A percentile compares a stretch with the other conserved stretches of the same genome.
Evolutionary conservation across 1,140 invertebrate genomes (phyloP).

Genomic region (Philopotamus ludificatus): DNA sequence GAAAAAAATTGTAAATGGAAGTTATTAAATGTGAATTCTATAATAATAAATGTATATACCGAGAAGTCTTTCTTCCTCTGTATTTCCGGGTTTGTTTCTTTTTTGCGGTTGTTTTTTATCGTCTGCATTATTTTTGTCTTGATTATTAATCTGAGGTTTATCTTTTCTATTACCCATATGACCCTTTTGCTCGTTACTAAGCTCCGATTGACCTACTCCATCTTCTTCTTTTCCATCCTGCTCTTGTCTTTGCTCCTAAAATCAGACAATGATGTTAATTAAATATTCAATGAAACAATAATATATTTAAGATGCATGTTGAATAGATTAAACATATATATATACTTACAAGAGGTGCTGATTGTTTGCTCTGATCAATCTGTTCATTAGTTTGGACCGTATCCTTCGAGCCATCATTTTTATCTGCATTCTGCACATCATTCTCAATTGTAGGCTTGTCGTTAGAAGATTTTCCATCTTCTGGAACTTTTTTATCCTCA

Average conservation of each 20-base stretch:
- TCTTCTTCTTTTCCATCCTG: constrained; percentile 61
- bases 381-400: constrained; percentile 59
- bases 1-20: constrained; percentile 3
- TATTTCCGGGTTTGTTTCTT: constrained; percentile 58
- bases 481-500: constrained; percentile 49
- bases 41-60: constrained; percentile 48
- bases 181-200: constrained; percentile 60
- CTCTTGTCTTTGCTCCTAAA: constrained; percentile 54
- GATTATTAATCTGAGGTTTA: constrained; percentile 43
- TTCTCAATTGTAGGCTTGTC: constrained; percentile 58
- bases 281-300: background rate
- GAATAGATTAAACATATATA: constrained; percentile 2
- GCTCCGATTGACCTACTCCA: constrained; percentile 61
- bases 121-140: constrained; percentile 43
- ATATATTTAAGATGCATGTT: no score
- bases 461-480: constrained; percentile 58
- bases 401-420: constrained; percentile 51
- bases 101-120: constrained; percentile 46
- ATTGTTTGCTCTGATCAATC: constrained; percentile 60
- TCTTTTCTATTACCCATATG: constrained; percentile 60
- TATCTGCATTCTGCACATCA: constrained; percentile 50
- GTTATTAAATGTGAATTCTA: constrained; percentile 17
- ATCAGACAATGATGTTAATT: background rate
- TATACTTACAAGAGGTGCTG: constrained; percentile 55
- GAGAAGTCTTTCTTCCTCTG: constrained; percentile 62